Evolutionary conservation across 2,797 vertebrate species (phyloP).

Genomic region (Leucoraja ocellata): DNA sequence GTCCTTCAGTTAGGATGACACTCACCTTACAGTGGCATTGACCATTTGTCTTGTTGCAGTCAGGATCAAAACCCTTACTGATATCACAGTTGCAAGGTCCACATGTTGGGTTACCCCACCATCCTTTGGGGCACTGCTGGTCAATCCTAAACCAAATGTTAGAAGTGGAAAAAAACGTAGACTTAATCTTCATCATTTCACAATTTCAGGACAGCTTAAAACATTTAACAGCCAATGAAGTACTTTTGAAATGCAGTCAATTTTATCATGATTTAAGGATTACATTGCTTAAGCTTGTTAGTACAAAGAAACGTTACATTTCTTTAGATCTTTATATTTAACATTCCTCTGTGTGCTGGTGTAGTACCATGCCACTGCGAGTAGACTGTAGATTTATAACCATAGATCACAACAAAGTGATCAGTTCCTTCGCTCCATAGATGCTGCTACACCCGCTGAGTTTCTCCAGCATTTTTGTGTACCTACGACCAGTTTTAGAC

Average conservation of each 20-base stretch:
- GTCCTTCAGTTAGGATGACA: neutral
- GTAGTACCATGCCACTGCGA: neutral
- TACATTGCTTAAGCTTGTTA: neutral
- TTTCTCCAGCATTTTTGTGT: too few species aligned
- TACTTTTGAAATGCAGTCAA: too few species aligned
- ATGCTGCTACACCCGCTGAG: too few species aligned
- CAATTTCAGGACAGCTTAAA: too few species aligned
- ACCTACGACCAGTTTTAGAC: neutral
- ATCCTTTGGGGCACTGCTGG: slow-evolving; percentile 90
- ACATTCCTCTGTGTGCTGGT: neutral
- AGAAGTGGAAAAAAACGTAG: neutral
- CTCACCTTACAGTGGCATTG: slow-evolving; percentile 93
- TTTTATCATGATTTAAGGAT: too few species aligned
- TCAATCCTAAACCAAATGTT: slow-evolving; percentile 69
- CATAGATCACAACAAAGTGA: neutral
- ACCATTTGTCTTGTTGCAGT: slow-evolving; percentile 93
- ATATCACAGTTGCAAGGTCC: slow-evolving; percentile 90
- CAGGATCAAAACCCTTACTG: slow-evolving; percentile 84
- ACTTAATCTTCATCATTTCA: too few species aligned
- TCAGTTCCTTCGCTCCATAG: neutral
- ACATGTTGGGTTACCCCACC: slow-evolving; percentile 92
- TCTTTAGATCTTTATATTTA: neutral
- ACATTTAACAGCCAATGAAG: too few species aligned
- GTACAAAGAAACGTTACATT: neutral
- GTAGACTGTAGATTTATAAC: neutral